Evolutionary conservation across 2,888 invertebrate genomes (phyloP).

Genomic region (Euspilapteryx auroguttella): DNA sequence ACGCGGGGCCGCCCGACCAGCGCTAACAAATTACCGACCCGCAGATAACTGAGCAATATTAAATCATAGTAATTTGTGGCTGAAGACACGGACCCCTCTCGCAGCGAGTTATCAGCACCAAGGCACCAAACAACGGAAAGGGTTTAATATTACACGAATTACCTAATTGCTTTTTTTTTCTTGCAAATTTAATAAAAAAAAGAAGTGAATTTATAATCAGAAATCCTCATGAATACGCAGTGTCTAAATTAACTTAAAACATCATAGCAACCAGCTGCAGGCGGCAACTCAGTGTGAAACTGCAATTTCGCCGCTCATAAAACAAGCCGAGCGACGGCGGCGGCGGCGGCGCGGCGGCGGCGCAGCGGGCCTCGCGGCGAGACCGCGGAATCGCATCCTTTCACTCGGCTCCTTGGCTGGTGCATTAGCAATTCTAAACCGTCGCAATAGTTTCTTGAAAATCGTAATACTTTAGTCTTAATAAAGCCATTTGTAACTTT

Average conservation of each 20-base stretch:
- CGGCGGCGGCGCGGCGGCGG: too few relatives aligned
- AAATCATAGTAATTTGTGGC: conserved; percentile 61
- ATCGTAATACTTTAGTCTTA: conserved; percentile 54
- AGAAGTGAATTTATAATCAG: too few relatives aligned
- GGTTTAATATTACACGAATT: too few relatives aligned
- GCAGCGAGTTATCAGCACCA: conserved; percentile 29
- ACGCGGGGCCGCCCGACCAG: conserved; percentile 33
- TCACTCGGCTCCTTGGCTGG: conserved; percentile 32
- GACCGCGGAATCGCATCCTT: conserved; percentile 33
- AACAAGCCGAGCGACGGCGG: conserved; percentile 23
- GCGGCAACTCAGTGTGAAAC: conserved; percentile 28
- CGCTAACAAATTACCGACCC: conserved; percentile 56
- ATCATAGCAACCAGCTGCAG: conserved; percentile 24
- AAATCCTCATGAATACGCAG: too few relatives aligned
- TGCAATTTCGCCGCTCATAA: conserved; percentile 46
- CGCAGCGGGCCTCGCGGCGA: too few relatives aligned
- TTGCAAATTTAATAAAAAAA: too few relatives aligned
- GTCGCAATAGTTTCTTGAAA: conserved; percentile 41
- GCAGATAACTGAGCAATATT: conserved; percentile 61
- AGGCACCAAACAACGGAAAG: conserved; percentile 15
- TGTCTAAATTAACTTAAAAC: conserved; percentile 9
- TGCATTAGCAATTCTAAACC: conserved; percentile 47
- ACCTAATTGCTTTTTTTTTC: conserved; percentile 21
- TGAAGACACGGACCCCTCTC: conserved; percentile 38
- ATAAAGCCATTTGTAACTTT: conserved; percentile 51